phyloP scores from a whole-genome alignment of 2,888 invertebrate species.

The Pardosa pseudoannulata region DNA sequence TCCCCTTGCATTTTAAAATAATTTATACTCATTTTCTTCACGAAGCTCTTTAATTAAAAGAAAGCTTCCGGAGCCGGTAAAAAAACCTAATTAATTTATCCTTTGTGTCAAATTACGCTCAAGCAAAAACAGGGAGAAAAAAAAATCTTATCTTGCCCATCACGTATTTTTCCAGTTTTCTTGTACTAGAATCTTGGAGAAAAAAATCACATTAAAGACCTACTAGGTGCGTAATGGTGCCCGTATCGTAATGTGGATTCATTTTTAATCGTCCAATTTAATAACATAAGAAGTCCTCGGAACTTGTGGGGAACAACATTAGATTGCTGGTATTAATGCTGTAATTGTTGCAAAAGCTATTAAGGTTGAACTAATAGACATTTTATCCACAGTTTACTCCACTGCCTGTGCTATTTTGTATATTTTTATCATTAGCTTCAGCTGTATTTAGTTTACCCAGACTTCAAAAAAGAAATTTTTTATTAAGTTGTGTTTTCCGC shows the following conservation, averaged over 20 bases:
- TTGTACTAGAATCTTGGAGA: conserved; percentile 1
- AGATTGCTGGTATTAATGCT: conserved; percentile 66
- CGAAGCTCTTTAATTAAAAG: conserved; percentile 60
- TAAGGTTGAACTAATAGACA: conserved; percentile 66
- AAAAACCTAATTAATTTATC: conserved; percentile 58
- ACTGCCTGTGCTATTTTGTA: conserved; percentile 63
- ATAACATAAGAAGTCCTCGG: conserved; percentile 64
- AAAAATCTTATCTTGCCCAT: conserved; percentile 53
- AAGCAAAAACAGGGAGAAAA: conserved; percentile 20
- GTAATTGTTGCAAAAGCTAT: conserved; percentile 67
- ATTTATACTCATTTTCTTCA: conserved; percentile 25
- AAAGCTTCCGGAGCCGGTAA: conserved; percentile 26
- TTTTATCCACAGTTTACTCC: conserved; percentile 62
- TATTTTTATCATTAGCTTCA: conserved; percentile 72
- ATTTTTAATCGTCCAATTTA: conserved; percentile 68
- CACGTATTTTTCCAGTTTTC: conserved; percentile 39
- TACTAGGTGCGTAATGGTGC: conserved; percentile 45
- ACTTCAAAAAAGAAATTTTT: conserved; percentile 41
- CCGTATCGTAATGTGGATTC: conserved; percentile 58
- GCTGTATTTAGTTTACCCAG: conserved; percentile 64
- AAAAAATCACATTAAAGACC: conserved; percentile 45
- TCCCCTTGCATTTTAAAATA: conserved; percentile 20
- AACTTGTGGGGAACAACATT: conserved; percentile 48
- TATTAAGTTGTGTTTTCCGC: conserved; percentile 55
- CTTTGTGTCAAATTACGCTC: conserved; percentile 59